phyloP scores from a whole-genome alignment of 2,888 invertebrate genomes.

The Dasypogon diadema region DNA sequence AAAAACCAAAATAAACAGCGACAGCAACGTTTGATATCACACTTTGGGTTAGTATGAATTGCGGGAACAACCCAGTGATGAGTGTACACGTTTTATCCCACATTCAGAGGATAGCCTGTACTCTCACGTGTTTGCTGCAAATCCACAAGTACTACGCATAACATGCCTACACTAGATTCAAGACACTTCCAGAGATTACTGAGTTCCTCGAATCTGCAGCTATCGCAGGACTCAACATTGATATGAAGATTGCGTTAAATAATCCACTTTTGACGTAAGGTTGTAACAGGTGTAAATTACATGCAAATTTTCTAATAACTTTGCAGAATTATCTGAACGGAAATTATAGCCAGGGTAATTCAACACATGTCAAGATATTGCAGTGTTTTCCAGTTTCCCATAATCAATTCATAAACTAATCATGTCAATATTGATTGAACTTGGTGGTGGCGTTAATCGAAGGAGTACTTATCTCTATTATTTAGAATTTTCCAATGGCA shows the following conservation, averaged over 20 bases:
- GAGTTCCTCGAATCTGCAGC: too few relatives aligned
- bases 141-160: neutral
- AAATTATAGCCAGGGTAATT: neutral
- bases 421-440: neutral
- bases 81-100: neutral
- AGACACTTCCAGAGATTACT: too few relatives aligned
- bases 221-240: too few relatives aligned
- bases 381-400: neutral
- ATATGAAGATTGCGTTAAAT: neutral
- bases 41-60: neutral
- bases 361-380: neutral
- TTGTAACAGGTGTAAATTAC: neutral
- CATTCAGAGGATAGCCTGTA: neutral
- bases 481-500: too few relatives aligned
- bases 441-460: neutral
- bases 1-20: neutral
- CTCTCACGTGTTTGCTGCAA: neutral
- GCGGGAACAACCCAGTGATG: neutral
- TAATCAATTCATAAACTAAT: neutral
- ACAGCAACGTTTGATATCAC: neutral
- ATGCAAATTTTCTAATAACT: neutral
- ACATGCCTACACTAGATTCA: neutral
- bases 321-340: neutral
- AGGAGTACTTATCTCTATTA: neutral
- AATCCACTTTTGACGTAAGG: neutral